Evolutionary conservation across 2,113 vertebrate genomes (phyloP).

Genomic region (Trichechus manatus): DNA sequence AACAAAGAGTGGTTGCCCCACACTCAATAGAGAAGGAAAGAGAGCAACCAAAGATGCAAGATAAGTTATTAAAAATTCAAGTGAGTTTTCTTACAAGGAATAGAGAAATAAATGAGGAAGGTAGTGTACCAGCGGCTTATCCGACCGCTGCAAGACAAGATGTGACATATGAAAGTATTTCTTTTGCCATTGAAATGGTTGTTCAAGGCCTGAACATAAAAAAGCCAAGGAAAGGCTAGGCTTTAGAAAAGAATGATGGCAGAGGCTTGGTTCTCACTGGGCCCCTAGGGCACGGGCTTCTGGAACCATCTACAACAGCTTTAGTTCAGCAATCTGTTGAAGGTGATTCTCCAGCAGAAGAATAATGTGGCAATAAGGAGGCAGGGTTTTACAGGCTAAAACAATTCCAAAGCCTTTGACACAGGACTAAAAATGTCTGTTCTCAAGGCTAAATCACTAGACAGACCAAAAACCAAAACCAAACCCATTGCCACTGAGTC

Average conservation of each 20-base stretch:
- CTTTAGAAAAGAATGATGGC: not conserved
- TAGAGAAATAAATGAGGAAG: not conserved
- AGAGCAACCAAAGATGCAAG: not conserved
- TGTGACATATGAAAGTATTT: not conserved
- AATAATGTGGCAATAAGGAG: not conserved
- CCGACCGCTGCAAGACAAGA: not conserved
- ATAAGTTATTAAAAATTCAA: not conserved
- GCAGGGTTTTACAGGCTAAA: not conserved
- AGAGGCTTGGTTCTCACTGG: not conserved
- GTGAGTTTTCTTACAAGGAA: constrained; percentile 32
- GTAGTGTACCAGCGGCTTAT: not conserved
- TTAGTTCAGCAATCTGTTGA: not conserved
- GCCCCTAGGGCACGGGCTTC: not conserved
- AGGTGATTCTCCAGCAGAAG: not conserved
- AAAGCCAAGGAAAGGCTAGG: not conserved
- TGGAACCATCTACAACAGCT: not conserved
- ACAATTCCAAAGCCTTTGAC: not conserved
- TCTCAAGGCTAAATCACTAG: not conserved
- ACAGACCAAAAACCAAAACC: not conserved
- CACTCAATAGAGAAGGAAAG: not conserved
- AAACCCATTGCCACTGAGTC: not conserved
- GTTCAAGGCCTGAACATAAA: not conserved
- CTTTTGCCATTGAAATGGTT: not conserved
- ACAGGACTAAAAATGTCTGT: not conserved
- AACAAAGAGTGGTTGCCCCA: not conserved